phyloP scores from a whole-genome alignment of 1,140 invertebrate genomes.

The Diploscapter pachys region DNA sequence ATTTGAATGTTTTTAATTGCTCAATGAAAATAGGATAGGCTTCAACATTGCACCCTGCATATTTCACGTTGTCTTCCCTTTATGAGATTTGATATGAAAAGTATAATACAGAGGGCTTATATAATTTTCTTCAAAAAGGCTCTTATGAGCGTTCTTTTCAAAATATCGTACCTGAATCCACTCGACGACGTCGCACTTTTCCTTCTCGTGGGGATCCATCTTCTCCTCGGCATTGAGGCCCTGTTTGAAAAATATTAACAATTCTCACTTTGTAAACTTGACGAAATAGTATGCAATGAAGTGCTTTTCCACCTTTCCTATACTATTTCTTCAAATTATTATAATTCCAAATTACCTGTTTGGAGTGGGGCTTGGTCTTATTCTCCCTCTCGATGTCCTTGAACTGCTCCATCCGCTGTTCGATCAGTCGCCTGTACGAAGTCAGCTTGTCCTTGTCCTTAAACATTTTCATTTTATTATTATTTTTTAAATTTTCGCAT shows the following conservation, averaged over 20 bases:
- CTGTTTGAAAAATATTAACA: constrained; percentile 64
- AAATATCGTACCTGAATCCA: constrained; percentile 76
- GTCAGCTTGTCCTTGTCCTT: constrained; percentile 59
- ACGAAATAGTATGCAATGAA: neutral
- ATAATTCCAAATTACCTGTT: constrained; percentile 60
- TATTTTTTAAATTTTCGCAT: too few species aligned
- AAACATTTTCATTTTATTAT: constrained; percentile 10
- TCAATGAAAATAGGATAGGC: too few species aligned
- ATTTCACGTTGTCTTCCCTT: too few species aligned
- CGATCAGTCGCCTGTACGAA: constrained; percentile 56
- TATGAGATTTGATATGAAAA: neutral
- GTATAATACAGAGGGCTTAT: neutral
- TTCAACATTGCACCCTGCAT: too few species aligned
- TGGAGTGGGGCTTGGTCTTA: constrained; percentile 99
- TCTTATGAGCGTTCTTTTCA: constrained; percentile 55
- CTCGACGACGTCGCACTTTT: constrained; percentile 86
- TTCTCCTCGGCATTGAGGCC: constrained; percentile 95
- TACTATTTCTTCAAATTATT: neutral
- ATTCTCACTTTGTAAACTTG: neutral
- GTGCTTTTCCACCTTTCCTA: neutral
- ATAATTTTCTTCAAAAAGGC: neutral
- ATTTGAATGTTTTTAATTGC: too few species aligned
- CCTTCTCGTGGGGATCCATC: constrained; percentile 93
- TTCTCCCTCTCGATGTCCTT: constrained; percentile 98
- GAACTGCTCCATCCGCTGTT: constrained; percentile 98